Conservation (phyloP, 2,113 vertebrate species). For the Oenanthe oenanthe region DNA sequence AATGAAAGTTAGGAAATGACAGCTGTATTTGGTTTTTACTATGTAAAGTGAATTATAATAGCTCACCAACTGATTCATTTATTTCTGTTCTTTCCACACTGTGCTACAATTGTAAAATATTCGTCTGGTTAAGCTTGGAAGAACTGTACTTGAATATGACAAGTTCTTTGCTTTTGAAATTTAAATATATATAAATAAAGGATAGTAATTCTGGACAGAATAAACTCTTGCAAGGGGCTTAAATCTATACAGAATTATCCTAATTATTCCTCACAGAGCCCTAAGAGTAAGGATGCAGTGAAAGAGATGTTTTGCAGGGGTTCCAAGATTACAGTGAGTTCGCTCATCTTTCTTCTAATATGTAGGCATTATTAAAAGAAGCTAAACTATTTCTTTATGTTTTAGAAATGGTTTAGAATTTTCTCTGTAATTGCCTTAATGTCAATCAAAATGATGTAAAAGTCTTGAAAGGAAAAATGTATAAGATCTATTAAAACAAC, state of each 20-base stretch:
- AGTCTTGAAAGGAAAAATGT: not conserved
- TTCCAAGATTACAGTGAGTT: not conserved
- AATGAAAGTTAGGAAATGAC: conserved; percentile 64
- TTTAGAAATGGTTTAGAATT: not conserved
- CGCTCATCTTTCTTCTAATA: not conserved
- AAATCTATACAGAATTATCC: not conserved
- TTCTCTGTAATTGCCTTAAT: not conserved
- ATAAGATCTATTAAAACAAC: not conserved
- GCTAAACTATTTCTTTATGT: not conserved
- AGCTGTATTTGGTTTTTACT: conserved; percentile 68
- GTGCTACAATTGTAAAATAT: conserved; percentile 60
- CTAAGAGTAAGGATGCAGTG: not conserved
- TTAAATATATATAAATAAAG: not conserved
- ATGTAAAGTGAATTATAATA: conserved; percentile 73
- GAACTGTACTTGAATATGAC: conserved; percentile 4
- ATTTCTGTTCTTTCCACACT: conserved; percentile 59
- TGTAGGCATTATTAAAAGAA: not conserved
- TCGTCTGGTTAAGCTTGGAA: conserved; percentile 47
- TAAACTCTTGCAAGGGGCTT: not conserved
- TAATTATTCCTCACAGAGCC: not conserved
- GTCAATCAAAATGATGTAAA: not conserved
- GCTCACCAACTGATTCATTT: conserved; percentile 68
- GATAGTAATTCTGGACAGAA: not conserved
- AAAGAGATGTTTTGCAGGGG: not conserved
- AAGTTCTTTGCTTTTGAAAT: conserved; percentile 43